A percentile compares a stretch with the other conserved stretches of the same genome.
Conservation (phyloP, 1,140 invertebrate species). For the Vanessa atalanta region DNA sequence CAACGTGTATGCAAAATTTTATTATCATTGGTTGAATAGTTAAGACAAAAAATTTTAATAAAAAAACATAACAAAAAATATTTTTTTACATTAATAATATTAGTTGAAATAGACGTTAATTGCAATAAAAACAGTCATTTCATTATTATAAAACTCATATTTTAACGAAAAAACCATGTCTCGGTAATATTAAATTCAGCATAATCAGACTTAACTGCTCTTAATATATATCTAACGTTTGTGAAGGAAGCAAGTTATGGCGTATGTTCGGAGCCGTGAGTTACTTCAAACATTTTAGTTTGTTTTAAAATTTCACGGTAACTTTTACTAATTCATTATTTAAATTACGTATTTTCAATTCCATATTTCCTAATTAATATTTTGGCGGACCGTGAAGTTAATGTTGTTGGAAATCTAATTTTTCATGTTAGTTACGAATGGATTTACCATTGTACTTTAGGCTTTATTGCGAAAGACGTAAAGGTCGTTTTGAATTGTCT, state of each 20-base stretch:
- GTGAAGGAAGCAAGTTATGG: conserved; percentile 70
- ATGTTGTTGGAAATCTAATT: background rate
- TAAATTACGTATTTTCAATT: conserved; percentile 23
- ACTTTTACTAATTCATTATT: conserved; percentile 46
- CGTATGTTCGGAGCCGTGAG: conserved; percentile 56
- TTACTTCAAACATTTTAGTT: conserved; percentile 67
- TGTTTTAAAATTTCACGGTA: conserved; percentile 66
- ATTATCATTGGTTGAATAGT: too few relatives aligned
- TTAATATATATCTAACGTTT: conserved; percentile 45
- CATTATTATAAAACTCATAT: too few relatives aligned
- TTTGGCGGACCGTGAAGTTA: background rate
- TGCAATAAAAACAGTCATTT: too few relatives aligned
- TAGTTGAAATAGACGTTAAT: too few relatives aligned
- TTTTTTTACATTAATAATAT: too few relatives aligned
- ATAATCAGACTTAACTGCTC: conserved; percentile 37
- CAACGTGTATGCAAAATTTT: too few relatives aligned
- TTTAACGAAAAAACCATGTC: too few relatives aligned
- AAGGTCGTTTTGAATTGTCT: background rate
- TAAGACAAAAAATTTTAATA: too few relatives aligned
- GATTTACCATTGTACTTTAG: background rate
- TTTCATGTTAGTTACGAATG: background rate
- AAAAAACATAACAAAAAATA: too few relatives aligned
- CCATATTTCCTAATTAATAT: conserved; percentile 17
- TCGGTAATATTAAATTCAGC: background rate
- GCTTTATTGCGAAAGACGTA: background rate